phyloP scores from a whole-genome alignment of 2,888 invertebrate genomes.

The Catocala fraxini region DNA sequence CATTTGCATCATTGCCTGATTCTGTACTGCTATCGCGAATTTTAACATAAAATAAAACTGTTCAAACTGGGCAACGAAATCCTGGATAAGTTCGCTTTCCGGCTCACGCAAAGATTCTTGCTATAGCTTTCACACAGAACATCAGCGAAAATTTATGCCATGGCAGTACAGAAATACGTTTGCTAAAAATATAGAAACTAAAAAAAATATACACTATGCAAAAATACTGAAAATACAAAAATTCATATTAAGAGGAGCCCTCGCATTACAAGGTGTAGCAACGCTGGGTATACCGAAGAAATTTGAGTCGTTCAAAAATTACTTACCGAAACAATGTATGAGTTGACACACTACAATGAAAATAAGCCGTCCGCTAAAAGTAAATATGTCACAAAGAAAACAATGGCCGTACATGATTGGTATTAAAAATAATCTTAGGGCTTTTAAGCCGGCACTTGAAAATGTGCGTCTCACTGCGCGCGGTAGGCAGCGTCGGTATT shows the following conservation, averaged over 20 bases:
- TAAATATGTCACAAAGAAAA: constrained; percentile 81
- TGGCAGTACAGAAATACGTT: too few relatives aligned
- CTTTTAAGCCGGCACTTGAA: constrained; percentile 76
- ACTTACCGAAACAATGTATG: constrained; percentile 39
- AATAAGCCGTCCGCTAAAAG: constrained; percentile 63
- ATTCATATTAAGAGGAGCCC: neutral
- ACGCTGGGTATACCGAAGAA: constrained; percentile 7
- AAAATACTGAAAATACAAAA: neutral
- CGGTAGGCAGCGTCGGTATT: constrained; percentile 79
- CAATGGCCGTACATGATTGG: constrained; percentile 73
- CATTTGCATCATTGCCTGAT: too few relatives aligned
- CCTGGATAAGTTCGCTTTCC: too few relatives aligned
- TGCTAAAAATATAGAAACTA: too few relatives aligned
- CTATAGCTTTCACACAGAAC: too few relatives aligned
- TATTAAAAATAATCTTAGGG: constrained; percentile 75
- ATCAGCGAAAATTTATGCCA: too few relatives aligned
- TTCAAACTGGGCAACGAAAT: too few relatives aligned
- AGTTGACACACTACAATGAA: constrained; percentile 40
- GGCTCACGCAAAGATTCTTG: too few relatives aligned
- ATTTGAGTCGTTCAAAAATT: constrained; percentile 38
- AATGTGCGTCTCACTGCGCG: constrained; percentile 76
- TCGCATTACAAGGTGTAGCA: constrained; percentile 1
- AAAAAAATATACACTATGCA: neutral
- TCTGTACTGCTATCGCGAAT: too few relatives aligned
- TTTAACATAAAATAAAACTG: too few relatives aligned